Base-by-base conservation (phyloP, 2,113 vertebrate genomes). In the Brachypteracias leptosomus region DNA sequence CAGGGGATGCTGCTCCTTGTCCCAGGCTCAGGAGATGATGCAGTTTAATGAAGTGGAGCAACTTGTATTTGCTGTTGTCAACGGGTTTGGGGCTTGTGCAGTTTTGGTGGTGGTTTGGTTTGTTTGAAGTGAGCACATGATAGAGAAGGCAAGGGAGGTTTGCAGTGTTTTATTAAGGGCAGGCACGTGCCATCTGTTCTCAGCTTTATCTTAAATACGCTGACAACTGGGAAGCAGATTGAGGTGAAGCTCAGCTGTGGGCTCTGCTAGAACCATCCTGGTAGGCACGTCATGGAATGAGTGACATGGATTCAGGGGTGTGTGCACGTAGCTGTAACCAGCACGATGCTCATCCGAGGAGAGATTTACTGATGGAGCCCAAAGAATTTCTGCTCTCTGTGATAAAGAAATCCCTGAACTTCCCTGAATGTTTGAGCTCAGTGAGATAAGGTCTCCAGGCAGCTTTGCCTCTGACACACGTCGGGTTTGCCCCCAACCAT, bases 111-210 rank as follows among this genome's bases (percentile, higher is more conserved):
- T 67, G 80, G 55, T 49, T 94, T 71, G 26, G n/a, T 88, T 88
- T 95, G 76, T 88, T 95, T 94, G 77, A 85, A 71, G 70, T 66
- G 92, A 91, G 42, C 78, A 49, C 49, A 22, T 92, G 36, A 29
- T 62, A 58, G 59, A 86, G 90, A 80, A 15, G 5, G 62, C 82
- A 90, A 47, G 71, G 75, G 21, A 46, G 31, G 35, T 75, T 83
- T 91, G 36, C 59, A 84, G 71, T 25, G 11, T 68, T 83, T 84
- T 52, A 31, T 57, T 88, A 88, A 75, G 88, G 79, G 63, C 47
- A 36, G 49, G 70, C 73, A 44, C 16, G 18, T 47, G 55, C 80
- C 3, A 16, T 89, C 85, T 92, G 88, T 90, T 94, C 65, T 54
- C 7, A 2, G 68, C 55, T 90, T 80, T 78, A 7, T 80, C 61